Base-by-base conservation (phyloP, 2,888 invertebrate genomes). In the Tetanocera ferruginea region DNA sequence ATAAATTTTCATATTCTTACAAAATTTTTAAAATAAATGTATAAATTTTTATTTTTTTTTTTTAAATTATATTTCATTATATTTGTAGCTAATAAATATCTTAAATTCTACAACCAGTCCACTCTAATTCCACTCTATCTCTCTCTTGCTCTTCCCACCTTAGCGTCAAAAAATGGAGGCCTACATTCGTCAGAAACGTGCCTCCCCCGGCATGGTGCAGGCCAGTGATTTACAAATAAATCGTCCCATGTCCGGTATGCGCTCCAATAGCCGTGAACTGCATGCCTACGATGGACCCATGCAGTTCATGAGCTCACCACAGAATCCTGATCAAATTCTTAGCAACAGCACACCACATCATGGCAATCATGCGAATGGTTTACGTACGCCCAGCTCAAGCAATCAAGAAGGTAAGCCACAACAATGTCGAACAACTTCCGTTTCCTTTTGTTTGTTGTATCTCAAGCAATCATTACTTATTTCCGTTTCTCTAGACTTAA, bases 131-230 rank as follows among this genome's bases (percentile, higher is more conserved):
- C 31, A 31, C 31, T 31, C 31, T 31, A 31, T 43, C n/a, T 34
- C 9, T n/a, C 19, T 5, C 6, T 25, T 19, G 51, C 17, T 34
- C 74, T 67, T 9, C 25, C 83, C 89, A 81, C 86, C 8, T 43
- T 43, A 97, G 96, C 93, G 96, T 81, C 96, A 96, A 90, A 88
- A 96, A 83, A 94, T 96, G 93, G 96, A 97, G 87, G 95, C 95
- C 86, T 96, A 96, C 89, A 95, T 96, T 92, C 94, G 94, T 84
- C 95, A 96, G 86, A 96, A 97, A 87, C 91, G 96, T 73, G 95
- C 96, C 86, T 94, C 94, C 78, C 93, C 95, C 71, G 95, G 96
- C 49, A 95, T 96, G 94, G 94, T 97, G 52, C 96, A 96, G 87
- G 95, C 96, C 8, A 96, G 96, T 77, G 96, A 96, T 90, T 91